These are phyloP conservation scores for Lamprotornis superbus DNA, from an alignment of 2,113 vertebrate genomes.

Conservation along the genomic window DNA sequence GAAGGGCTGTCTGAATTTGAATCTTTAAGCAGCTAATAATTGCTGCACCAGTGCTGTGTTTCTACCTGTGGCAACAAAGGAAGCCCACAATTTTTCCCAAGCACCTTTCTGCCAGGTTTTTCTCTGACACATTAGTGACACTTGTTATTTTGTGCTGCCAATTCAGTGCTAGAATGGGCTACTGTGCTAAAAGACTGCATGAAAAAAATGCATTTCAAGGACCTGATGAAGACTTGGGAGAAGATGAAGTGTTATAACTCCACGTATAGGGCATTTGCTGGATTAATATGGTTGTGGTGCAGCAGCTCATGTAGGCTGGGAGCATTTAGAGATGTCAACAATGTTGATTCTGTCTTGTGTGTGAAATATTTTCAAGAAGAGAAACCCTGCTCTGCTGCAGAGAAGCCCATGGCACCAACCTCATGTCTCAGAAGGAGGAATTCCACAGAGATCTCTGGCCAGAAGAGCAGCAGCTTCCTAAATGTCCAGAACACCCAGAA, in stretches of 20 bases:
- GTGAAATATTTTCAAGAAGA: background rate
- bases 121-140: too few species aligned
- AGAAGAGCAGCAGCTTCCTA: background rate
- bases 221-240: background rate
- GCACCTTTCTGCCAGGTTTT: background rate
- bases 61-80: background rate
- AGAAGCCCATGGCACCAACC: background rate
- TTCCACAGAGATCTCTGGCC: background rate
- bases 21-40: background rate
- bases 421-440: background rate
- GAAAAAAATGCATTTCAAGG: background rate
- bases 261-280: background rate
- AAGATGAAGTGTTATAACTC: background rate
- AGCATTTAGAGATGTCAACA: background rate
- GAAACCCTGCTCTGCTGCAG: background rate
- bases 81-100: background rate
- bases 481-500: background rate
- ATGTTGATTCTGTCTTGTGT: background rate
- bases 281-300: background rate
- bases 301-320: background rate
- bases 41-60: background rate
- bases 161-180: background rate
- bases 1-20: background rate
- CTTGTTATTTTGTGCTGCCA: background rate
- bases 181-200: background rate